phyloP scores from a whole-genome alignment of 2,888 invertebrate genomes.

The Nephrotoma flavescens region DNA sequence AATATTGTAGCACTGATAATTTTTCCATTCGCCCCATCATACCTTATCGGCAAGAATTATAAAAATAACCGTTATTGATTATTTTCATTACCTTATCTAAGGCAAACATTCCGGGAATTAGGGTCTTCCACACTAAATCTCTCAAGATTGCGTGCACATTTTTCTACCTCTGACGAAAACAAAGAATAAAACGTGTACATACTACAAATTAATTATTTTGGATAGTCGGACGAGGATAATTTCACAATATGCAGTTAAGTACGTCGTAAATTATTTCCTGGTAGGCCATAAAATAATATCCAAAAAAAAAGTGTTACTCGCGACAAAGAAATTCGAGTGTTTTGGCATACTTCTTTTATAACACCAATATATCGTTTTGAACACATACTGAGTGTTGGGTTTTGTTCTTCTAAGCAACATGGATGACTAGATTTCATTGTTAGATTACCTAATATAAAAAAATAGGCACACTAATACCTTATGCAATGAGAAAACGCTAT shows the following conservation, averaged over 20 bases:
- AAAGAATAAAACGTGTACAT: neutral
- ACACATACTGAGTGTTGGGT: neutral
- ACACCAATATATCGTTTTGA: neutral
- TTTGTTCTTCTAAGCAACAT: neutral
- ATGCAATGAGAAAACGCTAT: neutral
- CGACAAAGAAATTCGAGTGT: neutral
- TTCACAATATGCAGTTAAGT: neutral
- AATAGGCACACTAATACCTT: neutral
- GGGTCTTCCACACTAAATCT: neutral
- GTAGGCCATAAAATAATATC: neutral
- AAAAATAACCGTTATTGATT: neutral
- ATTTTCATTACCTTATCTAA: neutral
- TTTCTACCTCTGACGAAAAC: neutral
- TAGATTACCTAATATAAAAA: neutral
- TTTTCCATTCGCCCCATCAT: neutral
- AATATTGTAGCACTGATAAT: neutral
- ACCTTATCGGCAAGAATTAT: neutral
- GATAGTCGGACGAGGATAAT: neutral
- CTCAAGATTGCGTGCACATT: neutral
- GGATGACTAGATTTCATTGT: neutral
- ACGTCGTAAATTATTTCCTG: neutral
- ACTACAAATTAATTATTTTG: neutral
- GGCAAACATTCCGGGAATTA: neutral
- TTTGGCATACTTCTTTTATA: neutral
- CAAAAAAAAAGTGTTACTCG: neutral